Evolutionary conservation across 2,888 invertebrate species (phyloP), one percentile per base, ranked within the genome.

Genomic region (Acheta domesticus): DNA sequence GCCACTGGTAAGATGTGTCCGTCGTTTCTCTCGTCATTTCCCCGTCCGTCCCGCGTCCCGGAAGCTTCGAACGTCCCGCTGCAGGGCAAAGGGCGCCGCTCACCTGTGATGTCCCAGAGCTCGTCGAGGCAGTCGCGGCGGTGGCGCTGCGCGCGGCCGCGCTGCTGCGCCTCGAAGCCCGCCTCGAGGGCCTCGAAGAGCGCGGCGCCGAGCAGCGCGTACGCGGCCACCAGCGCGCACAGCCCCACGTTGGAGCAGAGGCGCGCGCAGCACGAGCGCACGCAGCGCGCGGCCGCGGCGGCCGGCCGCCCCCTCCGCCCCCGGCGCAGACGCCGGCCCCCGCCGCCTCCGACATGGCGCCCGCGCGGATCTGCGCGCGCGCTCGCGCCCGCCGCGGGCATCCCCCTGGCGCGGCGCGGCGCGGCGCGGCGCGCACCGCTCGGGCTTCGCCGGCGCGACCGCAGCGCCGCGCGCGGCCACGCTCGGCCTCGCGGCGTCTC

Each of bases 31-130:
- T n/a, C n/a, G n/a, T n/a, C n/a, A n/a, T n/a, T n/a, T n/a, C n/a
- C n/a, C n/a, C n/a, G n/a, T n/a, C n/a, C n/a, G n/a, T n/a, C n/a
- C n/a, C n/a, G n/a, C n/a, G n/a, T n/a, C n/a, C n/a, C n/a, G n/a
- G n/a, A n/a, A n/a, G n/a, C n/a, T n/a, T n/a, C n/a, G n/a, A n/a
- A n/a, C n/a, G n/a, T n/a, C n/a, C n/a, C n/a, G n/a, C n/a, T n/a
- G n/a, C n/a, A n/a, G n/a, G n/a, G n/a, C n/a, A n/a, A n/a, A n/a
- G n/a, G 1, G 23, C 23, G 23, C 23, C 23, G 23, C 23, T 88
- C 84, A 93, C 94, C 93, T 90, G 94, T 94, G 83, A 94, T 93
- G 82, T 92, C 91, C 93, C 94, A 94, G 19, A 94, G 89, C 85
- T 94, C 93, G 83, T 90, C 90, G 83, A 93, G 86, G 83, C 93